Evolutionary conservation across 2,888 invertebrate genomes (phyloP).

Genomic region (Polymixis flavicincta): DNA sequence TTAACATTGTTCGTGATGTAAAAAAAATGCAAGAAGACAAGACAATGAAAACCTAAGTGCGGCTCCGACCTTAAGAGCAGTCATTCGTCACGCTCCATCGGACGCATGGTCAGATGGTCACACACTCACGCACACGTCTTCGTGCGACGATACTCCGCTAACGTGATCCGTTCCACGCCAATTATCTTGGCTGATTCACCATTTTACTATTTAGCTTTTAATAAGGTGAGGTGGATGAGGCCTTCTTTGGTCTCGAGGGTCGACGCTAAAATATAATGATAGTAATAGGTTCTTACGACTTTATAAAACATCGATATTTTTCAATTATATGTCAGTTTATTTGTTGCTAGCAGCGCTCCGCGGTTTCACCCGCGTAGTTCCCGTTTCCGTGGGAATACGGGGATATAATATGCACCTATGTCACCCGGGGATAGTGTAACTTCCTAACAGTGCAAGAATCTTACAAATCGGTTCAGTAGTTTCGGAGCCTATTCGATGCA

Average conservation of each 20-base stretch:
- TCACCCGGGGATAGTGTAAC: too few species aligned
- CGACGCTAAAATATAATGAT: neutral
- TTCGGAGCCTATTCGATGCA: too few species aligned
- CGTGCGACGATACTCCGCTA: constrained; percentile 43
- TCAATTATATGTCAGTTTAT: neutral
- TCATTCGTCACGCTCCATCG: constrained; percentile 53
- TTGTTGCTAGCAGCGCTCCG: too few species aligned
- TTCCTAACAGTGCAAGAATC: too few species aligned
- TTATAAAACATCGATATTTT: neutral
- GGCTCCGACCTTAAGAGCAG: constrained; percentile 6
- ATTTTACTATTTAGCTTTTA: constrained; percentile 62
- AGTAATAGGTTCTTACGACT: neutral
- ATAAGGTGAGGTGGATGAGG: constrained; percentile 56
- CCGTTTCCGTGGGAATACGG: too few species aligned
- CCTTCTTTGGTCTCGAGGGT: constrained; percentile 35
- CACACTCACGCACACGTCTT: too few species aligned
- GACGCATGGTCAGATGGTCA: constrained; percentile 52
- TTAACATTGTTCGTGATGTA: neutral
- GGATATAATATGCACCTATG: too few species aligned
- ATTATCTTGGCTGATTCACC: constrained; percentile 66
- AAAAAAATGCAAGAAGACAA: neutral
- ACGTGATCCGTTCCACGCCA: constrained; percentile 62
- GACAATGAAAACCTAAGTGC: neutral
- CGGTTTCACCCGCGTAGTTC: too few species aligned
- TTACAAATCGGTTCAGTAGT: too few species aligned